Percentiles rank a stretch among this genome's conserved stretches.
Evolutionary conservation across 2,888 invertebrate genomes (phyloP).

Genomic region (Heliothis peltigera): DNA sequence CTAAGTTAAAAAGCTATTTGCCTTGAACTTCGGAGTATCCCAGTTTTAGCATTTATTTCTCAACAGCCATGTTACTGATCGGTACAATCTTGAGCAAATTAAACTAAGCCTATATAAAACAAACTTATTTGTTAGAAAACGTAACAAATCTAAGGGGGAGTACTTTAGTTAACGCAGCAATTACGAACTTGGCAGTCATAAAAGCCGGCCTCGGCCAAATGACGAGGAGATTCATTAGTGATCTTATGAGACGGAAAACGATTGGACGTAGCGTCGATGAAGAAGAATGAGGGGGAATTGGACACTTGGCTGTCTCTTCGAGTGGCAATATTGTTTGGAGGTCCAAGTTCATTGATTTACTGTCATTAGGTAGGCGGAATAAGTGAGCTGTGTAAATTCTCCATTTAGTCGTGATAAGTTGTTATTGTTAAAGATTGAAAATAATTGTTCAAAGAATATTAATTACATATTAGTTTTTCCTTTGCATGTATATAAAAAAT

Average conservation of each 20-base stretch:
- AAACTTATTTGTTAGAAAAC: slow-evolving; percentile 26
- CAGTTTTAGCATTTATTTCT: neutral
- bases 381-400: slow-evolving; percentile 2
- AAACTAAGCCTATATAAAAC: slow-evolving; percentile 10
- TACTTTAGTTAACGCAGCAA: slow-evolving; percentile 38
- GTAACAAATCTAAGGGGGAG: slow-evolving; percentile 29
- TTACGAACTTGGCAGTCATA: slow-evolving; percentile 50
- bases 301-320: slow-evolving; percentile 51
- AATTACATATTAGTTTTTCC: too few species aligned
- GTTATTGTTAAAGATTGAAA: neutral
- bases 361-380: slow-evolving; percentile 39
- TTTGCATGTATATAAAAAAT: too few species aligned
- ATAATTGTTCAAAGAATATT: too few species aligned
- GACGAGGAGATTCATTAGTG: slow-evolving; percentile 63
- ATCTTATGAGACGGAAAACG: slow-evolving; percentile 59
- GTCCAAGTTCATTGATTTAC: slow-evolving; percentile 48
- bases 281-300: slow-evolving; percentile 58
- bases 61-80: neutral
- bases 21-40: neutral
- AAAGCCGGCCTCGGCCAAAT: slow-evolving; percentile 49
- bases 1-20: neutral
- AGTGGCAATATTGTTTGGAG: slow-evolving; percentile 59
- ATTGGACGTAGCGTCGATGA: slow-evolving; percentile 57
- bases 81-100: neutral
- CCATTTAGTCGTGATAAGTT: neutral